phyloP scores from a whole-genome alignment of 1,140 invertebrate genomes.

The Drosophila suzukii region DNA sequence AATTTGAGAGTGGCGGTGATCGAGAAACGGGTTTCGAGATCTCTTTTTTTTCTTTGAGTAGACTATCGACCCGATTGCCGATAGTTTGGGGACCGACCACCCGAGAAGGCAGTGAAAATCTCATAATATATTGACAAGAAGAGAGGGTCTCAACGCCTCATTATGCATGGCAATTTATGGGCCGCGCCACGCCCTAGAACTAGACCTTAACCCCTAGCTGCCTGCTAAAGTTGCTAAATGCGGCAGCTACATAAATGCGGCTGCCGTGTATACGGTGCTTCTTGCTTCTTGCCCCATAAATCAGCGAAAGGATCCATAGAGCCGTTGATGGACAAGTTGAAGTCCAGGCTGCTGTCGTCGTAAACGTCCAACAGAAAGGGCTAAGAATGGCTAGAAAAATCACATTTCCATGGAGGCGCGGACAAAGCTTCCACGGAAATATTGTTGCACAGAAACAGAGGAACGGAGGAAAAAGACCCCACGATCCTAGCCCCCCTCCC shows the following conservation, averaged over 20 bases:
- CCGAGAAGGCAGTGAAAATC: slow-evolving; percentile 38
- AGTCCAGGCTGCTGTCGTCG: slow-evolving; percentile 17
- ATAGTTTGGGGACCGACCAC: slow-evolving; percentile 25
- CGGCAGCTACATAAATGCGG: slow-evolving; percentile 47
- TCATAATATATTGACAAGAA: slow-evolving; percentile 36
- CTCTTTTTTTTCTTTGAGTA: background rate
- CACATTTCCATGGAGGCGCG: slow-evolving; percentile 39
- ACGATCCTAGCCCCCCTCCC: slow-evolving; percentile 27
- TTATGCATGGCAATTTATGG: slow-evolving; percentile 75
- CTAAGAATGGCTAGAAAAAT: slow-evolving; percentile 69
- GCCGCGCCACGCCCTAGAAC: slow-evolving; percentile 31
- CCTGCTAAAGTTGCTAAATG: slow-evolving; percentile 50
- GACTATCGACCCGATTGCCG: no score
- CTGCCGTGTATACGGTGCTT: slow-evolving; percentile 66
- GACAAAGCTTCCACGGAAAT: slow-evolving; percentile 55
- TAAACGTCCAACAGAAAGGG: slow-evolving; percentile 43
- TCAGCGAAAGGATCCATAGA: slow-evolving; percentile 65
- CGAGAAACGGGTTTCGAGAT: slow-evolving; percentile 23
- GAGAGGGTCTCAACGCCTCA: slow-evolving; percentile 69
- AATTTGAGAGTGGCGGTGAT: slow-evolving; percentile 28
- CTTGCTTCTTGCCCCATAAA: slow-evolving; percentile 67
- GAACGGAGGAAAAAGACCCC: slow-evolving; percentile 1
- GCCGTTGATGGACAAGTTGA: slow-evolving; percentile 29
- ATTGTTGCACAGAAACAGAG: slow-evolving; percentile 60
- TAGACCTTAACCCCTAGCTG: slow-evolving; percentile 18